A percentile compares a stretch with the other conserved stretches of the same genome.
phyloP scores from a whole-genome alignment of 2,888 invertebrate genomes.

The Melanostoma scalare region DNA sequence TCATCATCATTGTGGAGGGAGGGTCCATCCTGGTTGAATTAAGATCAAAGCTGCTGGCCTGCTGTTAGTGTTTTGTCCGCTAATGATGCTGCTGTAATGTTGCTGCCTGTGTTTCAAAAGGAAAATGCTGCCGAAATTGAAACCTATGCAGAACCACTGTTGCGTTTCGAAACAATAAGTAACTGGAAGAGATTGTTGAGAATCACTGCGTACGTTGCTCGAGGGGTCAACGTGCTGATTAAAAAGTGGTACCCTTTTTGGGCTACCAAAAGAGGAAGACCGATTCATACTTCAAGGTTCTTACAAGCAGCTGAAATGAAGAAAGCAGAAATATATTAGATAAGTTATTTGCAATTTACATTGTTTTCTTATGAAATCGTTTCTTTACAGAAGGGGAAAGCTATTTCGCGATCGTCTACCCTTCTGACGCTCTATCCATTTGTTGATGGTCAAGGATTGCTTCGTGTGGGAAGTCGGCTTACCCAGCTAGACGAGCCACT shows the following conservation, averaged over 20 bases:
- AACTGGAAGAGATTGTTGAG: background rate
- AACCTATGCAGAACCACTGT: background rate
- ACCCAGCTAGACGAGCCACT: too few relatives aligned
- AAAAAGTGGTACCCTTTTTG: background rate
- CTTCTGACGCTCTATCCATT: conserved; percentile 2
- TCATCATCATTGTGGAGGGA: conserved; percentile 5
- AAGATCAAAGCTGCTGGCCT: background rate
- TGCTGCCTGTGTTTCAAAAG: conserved; percentile 14
- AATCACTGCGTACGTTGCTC: background rate
- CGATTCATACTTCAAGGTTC: conserved; percentile 3
- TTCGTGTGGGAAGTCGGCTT: too few relatives aligned
- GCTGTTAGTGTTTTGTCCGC: too few relatives aligned
- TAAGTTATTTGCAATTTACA: too few relatives aligned
- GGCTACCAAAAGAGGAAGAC: conserved; percentile 3
- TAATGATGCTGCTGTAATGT: background rate
- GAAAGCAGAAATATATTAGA: too few relatives aligned
- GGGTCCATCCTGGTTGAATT: conserved; percentile 6
- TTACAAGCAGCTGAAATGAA: conserved; percentile 19
- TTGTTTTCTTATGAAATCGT: too few relatives aligned
- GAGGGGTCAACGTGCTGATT: background rate
- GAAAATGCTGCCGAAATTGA: background rate
- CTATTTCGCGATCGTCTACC: conserved; percentile 1
- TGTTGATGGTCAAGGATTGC: background rate
- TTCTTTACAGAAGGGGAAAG: conserved; percentile 11
- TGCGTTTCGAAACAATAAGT: background rate